A percentile compares a stretch with the other conserved stretches of the same genome.
Evolutionary conservation across 2,888 invertebrate species (phyloP).

Genomic region (Lycaena phlaeas): DNA sequence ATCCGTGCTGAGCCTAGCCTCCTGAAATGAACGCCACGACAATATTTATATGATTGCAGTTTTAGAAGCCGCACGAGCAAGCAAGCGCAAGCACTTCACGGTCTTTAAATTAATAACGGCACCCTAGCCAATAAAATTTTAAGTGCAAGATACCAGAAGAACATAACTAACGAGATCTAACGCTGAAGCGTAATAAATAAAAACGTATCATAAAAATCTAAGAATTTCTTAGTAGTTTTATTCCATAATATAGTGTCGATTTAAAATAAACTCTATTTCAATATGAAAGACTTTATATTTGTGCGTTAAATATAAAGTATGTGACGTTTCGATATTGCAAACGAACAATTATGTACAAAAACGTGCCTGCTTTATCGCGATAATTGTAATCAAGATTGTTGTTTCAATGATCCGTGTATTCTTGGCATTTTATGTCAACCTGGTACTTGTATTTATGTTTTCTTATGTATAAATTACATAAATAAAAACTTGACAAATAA

Average conservation of each 20-base stretch:
- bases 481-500: too few species aligned
- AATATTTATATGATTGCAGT: too few species aligned
- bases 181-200: neutral
- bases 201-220: neutral
- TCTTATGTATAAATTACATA: slow-evolving; percentile 1
- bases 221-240: neutral
- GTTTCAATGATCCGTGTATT: slow-evolving; percentile 14
- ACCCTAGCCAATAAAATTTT: too few species aligned
- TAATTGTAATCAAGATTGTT: slow-evolving; percentile 20
- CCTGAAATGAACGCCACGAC: too few species aligned
- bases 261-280: neutral
- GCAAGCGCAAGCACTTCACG: too few species aligned
- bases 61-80: too few species aligned
- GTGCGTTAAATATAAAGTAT: neutral
- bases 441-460: slow-evolving; percentile 13
- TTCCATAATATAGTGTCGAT: neutral
- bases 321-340: neutral
- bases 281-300: neutral
- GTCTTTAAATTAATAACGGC: too few species aligned
- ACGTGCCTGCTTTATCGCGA: slow-evolving; percentile 12
- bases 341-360: slow-evolving; percentile 9
- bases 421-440: slow-evolving; percentile 18
- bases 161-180: neutral
- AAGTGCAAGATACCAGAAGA: neutral
- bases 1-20: too few species aligned